Conservation (phyloP, 1,140 invertebrate species). For the Cotesia typhae region DNA sequence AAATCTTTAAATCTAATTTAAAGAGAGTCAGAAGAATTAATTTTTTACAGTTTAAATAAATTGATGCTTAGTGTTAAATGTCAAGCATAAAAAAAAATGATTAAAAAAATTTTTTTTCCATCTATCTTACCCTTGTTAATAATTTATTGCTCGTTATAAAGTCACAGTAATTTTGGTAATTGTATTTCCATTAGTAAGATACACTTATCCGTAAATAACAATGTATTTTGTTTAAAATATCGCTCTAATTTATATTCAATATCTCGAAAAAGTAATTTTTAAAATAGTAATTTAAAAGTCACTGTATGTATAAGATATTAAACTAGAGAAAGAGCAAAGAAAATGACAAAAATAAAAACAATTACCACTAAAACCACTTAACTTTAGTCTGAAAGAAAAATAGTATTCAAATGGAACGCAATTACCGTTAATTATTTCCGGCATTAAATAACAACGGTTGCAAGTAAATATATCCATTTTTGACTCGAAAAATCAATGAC, state of each 20-base stretch:
- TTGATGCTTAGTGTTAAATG: too few relatives aligned
- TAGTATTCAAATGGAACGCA: not conserved
- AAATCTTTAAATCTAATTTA: too few relatives aligned
- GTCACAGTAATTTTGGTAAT: not conserved
- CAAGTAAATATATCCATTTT: not conserved
- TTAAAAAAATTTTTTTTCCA: constrained; percentile 3
- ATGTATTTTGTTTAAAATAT: not conserved
- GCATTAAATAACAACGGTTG: not conserved
- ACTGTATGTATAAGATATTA: too few relatives aligned
- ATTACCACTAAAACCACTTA: too few relatives aligned
- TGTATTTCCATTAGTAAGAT: constrained; percentile 5
- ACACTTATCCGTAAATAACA: not conserved
- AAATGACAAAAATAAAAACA: constrained; percentile 1
- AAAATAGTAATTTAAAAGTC: too few relatives aligned
- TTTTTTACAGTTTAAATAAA: too few relatives aligned
- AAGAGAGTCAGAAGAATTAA: too few relatives aligned
- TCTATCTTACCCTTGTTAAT: not conserved
- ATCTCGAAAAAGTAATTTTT: too few relatives aligned
- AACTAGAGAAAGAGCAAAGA: not conserved
- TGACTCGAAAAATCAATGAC: too few relatives aligned
- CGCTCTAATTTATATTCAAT: too few relatives aligned
- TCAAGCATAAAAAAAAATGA: not conserved
- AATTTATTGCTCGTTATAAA: constrained; percentile 4
- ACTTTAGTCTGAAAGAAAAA: too few relatives aligned
- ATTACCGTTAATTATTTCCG: constrained; percentile 8